A percentile compares a stretch with the other conserved stretches of the same genome.
These are phyloP conservation scores for Eledona agricola DNA, from an alignment of 2,888 invertebrate genomes.

Conservation along the genomic window DNA sequence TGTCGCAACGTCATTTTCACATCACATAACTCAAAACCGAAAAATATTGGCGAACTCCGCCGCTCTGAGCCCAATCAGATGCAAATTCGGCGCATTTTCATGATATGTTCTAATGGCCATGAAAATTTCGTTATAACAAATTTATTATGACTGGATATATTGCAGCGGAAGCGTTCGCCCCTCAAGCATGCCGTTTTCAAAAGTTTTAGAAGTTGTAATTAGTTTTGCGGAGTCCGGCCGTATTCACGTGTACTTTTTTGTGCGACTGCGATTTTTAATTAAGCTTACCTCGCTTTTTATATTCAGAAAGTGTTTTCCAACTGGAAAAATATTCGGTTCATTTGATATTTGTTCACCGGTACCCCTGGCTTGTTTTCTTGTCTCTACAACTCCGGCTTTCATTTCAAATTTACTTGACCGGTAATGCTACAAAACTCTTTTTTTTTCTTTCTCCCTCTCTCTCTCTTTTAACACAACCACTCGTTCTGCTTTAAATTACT, in stretches of 20 bases:
- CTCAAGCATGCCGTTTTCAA: constrained; percentile 57
- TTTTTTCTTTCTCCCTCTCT: too few species aligned
- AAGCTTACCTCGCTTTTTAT: constrained; percentile 60
- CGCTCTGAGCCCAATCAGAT: constrained; percentile 46
- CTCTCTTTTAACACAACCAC: constrained; percentile 16
- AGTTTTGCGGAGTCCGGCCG: constrained; percentile 56
- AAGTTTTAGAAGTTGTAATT: constrained; percentile 61
- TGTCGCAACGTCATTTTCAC: constrained; percentile 64
- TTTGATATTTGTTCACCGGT: constrained; percentile 58
- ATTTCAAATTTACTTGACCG: constrained; percentile 51
- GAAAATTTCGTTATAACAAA: constrained; percentile 39
- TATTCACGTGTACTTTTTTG: constrained; percentile 58
- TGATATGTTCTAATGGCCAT: constrained; percentile 49
- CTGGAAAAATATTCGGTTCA: constrained; percentile 62
- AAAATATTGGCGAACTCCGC: constrained; percentile 51
- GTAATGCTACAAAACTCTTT: constrained; percentile 35
- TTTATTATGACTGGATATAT: constrained; percentile 32
- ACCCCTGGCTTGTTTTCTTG: constrained; percentile 60
- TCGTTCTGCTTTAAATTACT: constrained; percentile 32
- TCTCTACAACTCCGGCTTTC: constrained; percentile 50
- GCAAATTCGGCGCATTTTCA: constrained; percentile 51
- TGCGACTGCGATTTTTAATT: constrained; percentile 62
- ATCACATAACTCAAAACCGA: constrained; percentile 59
- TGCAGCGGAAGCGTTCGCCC: constrained; percentile 46
- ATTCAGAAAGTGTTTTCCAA: constrained; percentile 61